Evolutionary conservation across 2,113 vertebrate species (phyloP).

Genomic region (Erythrocercus mccallii): DNA sequence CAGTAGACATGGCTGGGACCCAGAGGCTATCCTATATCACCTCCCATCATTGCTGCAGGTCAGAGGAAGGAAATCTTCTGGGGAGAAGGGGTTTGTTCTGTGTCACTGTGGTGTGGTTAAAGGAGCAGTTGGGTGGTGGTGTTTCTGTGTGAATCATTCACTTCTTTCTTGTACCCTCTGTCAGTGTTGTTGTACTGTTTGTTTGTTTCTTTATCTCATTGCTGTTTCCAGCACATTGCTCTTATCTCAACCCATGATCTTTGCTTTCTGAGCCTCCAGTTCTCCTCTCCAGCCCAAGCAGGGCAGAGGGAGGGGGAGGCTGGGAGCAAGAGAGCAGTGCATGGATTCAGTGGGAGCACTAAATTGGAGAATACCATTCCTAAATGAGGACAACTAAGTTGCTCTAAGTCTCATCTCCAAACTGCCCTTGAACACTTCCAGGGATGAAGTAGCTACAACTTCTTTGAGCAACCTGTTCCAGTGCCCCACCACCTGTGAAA

Average conservation of each 20-base stretch:
- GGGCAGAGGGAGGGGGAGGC: background rate
- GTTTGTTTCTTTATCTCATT: background rate
- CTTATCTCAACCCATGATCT: background rate
- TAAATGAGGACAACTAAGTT: background rate
- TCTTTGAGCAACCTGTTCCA: background rate
- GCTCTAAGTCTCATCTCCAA: background rate
- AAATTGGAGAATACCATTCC: background rate
- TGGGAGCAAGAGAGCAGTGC: background rate
- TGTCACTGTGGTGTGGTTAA: fast-evolving
- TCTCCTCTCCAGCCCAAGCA: background rate
- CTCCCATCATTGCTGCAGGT: background rate
- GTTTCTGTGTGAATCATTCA: background rate
- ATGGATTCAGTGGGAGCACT: background rate
- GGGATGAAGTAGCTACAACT: background rate
- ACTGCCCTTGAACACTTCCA: background rate
- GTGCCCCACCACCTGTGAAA: background rate
- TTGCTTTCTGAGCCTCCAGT: background rate
- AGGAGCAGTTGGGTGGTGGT: background rate
- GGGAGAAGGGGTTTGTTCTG: background rate
- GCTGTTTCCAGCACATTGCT: background rate
- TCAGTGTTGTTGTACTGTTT: background rate
- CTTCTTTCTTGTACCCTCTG: background rate
- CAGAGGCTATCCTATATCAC: background rate
- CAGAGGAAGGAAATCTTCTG: background rate
- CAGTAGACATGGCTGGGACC: background rate